Evolutionary conservation across 53 echinoderm and acorn worm genomes (phyloP).

Genomic region (Henricia sp.): DNA sequence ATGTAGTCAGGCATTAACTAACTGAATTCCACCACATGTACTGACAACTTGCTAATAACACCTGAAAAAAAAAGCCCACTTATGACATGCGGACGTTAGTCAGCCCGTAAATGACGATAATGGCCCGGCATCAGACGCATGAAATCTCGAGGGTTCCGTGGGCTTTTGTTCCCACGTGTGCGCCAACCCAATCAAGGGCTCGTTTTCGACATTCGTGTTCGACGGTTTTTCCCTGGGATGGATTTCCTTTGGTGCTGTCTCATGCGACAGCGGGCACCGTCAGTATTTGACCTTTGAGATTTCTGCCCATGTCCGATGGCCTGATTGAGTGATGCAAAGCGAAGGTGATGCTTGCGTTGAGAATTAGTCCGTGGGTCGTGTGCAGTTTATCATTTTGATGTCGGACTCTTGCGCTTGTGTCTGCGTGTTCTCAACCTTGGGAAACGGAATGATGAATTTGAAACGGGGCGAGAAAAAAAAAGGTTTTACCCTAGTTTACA

Average conservation of each 20-base stretch:
- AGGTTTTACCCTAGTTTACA: no score
- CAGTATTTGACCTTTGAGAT: not conserved
- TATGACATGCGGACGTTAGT: not conserved
- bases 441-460: no score
- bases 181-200: constrained; percentile 16
- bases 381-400: no score
- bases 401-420: no score
- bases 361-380: no score
- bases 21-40: not conserved
- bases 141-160: not conserved
- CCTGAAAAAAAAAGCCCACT: not conserved
- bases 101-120: not conserved
- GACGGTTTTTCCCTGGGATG: not conserved
- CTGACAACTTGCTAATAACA: constrained; percentile 5
- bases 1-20: not conserved
- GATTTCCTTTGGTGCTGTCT: not conserved
- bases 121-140: not conserved
- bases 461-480: no score
- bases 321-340: not conserved
- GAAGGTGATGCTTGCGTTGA: not conserved
- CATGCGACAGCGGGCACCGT: not conserved
- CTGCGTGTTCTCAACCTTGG: no score
- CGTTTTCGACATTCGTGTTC: constrained; percentile 15
- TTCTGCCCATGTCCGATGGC: not conserved
- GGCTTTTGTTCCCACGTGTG: not conserved